phyloP scores from a whole-genome alignment of 2,888 invertebrate genomes.

The Iphiclides podalirius region DNA sequence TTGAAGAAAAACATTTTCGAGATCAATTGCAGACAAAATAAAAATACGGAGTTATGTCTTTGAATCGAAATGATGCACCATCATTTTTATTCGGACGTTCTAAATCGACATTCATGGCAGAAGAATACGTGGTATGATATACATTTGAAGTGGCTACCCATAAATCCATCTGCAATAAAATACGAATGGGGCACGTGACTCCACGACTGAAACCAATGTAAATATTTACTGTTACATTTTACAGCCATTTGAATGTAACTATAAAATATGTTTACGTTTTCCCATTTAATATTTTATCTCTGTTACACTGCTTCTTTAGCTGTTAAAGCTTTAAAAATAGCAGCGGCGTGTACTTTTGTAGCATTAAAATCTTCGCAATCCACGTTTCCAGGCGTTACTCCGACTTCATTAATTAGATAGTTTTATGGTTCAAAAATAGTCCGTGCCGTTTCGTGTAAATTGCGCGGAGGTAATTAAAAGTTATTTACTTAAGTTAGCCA shows the following conservation, averaged over 20 bases:
- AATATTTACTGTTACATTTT: constrained; percentile 62
- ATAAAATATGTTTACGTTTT: constrained; percentile 40
- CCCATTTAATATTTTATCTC: constrained; percentile 18
- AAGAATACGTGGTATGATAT: constrained; percentile 43
- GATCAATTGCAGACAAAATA: too few relatives aligned
- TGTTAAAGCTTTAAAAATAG: neutral
- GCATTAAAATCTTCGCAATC: constrained; percentile 1
- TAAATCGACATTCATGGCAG: constrained; percentile 18
- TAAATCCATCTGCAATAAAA: constrained; percentile 67
- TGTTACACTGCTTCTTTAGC: too few relatives aligned
- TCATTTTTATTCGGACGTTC: constrained; percentile 6
- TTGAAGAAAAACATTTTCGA: too few relatives aligned
- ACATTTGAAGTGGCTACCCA: constrained; percentile 49
- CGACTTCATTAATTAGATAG: constrained; percentile 16
- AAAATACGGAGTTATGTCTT: neutral
- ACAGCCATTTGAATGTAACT: constrained; percentile 41
- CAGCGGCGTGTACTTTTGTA: neutral
- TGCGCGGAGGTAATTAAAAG: constrained; percentile 44
- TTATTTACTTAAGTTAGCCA: constrained; percentile 45
- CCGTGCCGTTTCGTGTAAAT: constrained; percentile 20
- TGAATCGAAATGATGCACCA: constrained; percentile 10
- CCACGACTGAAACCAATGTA: constrained; percentile 47
- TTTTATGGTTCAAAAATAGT: constrained; percentile 30
- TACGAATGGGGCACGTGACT: constrained; percentile 57
- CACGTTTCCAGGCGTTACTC: neutral